phyloP scores from a whole-genome alignment of 2,888 invertebrate genomes.

The Clusia tigrina region DNA sequence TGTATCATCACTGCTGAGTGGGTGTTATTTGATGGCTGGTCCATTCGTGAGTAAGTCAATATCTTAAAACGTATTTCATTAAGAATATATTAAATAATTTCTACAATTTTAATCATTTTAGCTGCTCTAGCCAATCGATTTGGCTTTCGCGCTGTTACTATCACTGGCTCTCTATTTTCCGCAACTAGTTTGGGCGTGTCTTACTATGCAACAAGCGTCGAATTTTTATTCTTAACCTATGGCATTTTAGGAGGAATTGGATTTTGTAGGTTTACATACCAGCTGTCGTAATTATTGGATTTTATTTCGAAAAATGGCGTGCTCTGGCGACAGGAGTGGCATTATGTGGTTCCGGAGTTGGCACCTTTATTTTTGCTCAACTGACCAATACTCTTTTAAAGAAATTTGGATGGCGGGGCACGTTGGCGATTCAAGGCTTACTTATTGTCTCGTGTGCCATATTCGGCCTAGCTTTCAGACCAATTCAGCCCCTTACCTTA shows the following conservation, averaged over 20 bases:
- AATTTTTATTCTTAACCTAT: slow-evolving; percentile 81
- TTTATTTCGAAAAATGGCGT: slow-evolving; percentile 96
- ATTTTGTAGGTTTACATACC: slow-evolving; percentile 94
- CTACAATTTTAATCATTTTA: no score
- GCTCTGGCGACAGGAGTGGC: slow-evolving; percentile 96
- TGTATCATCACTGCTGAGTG: slow-evolving; percentile 87
- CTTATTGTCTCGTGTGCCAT: slow-evolving; percentile 78
- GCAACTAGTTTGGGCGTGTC: slow-evolving; percentile 75
- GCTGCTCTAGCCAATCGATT: slow-evolving; percentile 93
- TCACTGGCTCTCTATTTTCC: slow-evolving; percentile 80
- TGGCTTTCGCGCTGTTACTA: slow-evolving; percentile 89
- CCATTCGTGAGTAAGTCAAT: slow-evolving; percentile 87
- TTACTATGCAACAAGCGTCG: slow-evolving; percentile 75
- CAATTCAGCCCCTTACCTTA: slow-evolving; percentile 78
- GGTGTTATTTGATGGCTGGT: slow-evolving; percentile 90
- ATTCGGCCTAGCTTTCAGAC: slow-evolving; percentile 85
- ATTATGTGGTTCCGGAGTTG: slow-evolving; percentile 95
- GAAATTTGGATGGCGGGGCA: slow-evolving; percentile 76
- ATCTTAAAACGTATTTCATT: no score
- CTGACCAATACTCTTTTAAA: slow-evolving; percentile 72
- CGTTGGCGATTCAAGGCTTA: slow-evolving; percentile 78
- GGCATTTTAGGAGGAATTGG: slow-evolving; percentile 82
- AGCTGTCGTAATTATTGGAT: slow-evolving; percentile 93
- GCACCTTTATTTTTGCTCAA: slow-evolving; percentile 89
- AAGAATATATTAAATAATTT: no score